A percentile compares a stretch with the other conserved stretches of the same genome.
phyloP scores from a whole-genome alignment of 2,113 vertebrate species.

The Chroicocephalus ridibundus region DNA sequence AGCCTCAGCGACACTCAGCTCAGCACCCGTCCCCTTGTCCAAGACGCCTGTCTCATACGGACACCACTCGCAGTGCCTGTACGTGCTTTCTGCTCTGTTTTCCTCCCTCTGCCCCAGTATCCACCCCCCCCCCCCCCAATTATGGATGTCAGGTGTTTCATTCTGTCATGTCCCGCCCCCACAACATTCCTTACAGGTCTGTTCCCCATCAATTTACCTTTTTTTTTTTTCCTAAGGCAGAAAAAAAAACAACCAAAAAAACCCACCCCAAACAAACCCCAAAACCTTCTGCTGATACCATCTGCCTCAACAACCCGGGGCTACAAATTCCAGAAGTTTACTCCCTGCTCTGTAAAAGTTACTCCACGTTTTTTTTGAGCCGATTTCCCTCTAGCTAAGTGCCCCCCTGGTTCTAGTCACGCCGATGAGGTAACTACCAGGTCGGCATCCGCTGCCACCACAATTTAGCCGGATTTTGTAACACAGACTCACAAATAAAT shows the following conservation, averaged over 20 bases:
- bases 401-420: accelerated
- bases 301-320: neutral
- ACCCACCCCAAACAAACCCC: neutral
- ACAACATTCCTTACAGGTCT: neutral
- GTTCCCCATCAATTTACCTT: no score
- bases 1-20: neutral
- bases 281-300: neutral
- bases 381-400: accelerated
- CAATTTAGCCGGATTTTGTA: accelerated
- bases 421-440: accelerated
- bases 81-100: neutral
- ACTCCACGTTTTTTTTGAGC: neutral
- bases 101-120: neutral
- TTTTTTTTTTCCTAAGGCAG: neutral
- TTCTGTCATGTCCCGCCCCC: no score
- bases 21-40: neutral
- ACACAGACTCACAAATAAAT: neutral
- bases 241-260: no score
- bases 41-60: accelerated
- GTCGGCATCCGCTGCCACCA: accelerated
- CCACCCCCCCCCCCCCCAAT: neutral
- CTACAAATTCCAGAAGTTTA: neutral
- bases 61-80: accelerated
- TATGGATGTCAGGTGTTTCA: accelerated
- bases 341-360: neutral